Evolutionary conservation across 2,113 vertebrate genomes (phyloP).

Genomic region (Poeciliopsis retropinna): DNA sequence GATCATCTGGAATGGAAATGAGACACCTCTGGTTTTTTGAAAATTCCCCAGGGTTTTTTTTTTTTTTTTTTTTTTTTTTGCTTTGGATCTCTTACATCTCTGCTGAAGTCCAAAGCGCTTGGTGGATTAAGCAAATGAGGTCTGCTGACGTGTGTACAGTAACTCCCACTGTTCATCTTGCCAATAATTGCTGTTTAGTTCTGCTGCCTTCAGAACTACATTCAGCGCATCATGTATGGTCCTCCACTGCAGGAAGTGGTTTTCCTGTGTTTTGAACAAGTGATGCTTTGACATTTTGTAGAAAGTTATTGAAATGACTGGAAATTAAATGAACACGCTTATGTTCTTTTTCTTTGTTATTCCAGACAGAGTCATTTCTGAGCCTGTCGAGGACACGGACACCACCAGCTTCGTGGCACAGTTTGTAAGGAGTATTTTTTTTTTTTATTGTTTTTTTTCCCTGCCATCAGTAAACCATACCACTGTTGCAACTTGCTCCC

Average conservation of each 20-base stretch:
- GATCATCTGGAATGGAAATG: background rate
- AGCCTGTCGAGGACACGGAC: slow-evolving; percentile 95
- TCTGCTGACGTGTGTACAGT: background rate
- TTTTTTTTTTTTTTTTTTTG: background rate
- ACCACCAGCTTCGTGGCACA: slow-evolving; percentile 90
- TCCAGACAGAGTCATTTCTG: slow-evolving; percentile 82
- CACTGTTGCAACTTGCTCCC: slow-evolving; percentile 20
- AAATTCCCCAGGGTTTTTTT: background rate
- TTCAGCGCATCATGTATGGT: background rate
- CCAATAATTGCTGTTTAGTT: background rate
- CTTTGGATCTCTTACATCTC: background rate
- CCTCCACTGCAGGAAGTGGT: slow-evolving; percentile 6
- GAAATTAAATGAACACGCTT: background rate
- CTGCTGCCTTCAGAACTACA: background rate
- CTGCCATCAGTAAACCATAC: background rate
- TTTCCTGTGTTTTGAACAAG: background rate
- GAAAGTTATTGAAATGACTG: slow-evolving; percentile 5
- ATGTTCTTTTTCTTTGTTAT: slow-evolving; percentile 18
- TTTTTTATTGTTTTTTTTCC: background rate
- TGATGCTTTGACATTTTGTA: background rate
- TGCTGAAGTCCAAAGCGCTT: background rate
- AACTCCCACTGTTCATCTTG: background rate
- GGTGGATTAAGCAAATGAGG: background rate
- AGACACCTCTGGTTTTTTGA: background rate
- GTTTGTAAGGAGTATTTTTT: slow-evolving; percentile 75